These are phyloP conservation scores for Keiferia lycopersicella DNA, from an alignment of 2,888 invertebrate genomes.

Conservation along the genomic window DNA sequence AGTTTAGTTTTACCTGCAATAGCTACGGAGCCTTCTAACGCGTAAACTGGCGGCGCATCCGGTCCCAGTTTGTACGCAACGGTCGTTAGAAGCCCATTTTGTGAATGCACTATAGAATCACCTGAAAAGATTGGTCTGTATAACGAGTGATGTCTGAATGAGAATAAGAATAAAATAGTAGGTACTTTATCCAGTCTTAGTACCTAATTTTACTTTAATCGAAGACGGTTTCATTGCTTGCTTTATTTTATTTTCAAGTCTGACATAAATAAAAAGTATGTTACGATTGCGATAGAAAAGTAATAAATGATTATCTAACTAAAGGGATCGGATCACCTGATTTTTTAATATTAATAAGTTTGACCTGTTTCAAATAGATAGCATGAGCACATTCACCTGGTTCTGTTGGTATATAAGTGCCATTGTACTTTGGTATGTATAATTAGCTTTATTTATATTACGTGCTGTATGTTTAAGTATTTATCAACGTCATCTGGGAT, in stretches of 20 bases:
- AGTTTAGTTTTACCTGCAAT: constrained; percentile 83
- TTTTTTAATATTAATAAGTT: neutral
- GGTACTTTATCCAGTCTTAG: no score
- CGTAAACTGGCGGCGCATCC: constrained; percentile 88
- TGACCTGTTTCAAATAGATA: neutral
- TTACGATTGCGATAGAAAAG: no score
- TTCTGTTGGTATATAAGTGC: neutral
- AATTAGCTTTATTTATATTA: neutral
- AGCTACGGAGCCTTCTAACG: constrained; percentile 95
- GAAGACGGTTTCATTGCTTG: no score
- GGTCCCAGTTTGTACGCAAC: constrained; percentile 95
- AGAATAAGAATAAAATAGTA: no score
- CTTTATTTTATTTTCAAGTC: no score
- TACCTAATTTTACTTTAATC: no score
- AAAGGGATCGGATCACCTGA: no score
- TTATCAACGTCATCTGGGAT: neutral
- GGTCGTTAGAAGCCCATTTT: constrained; percentile 93
- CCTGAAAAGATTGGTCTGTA: constrained; percentile 71
- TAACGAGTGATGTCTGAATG: no score
- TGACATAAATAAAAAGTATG: no score
- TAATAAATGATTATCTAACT: no score
- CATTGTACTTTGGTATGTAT: neutral
- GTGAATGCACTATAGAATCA: constrained; percentile 87
- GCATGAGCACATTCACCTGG: neutral
- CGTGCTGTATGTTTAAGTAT: neutral